A percentile compares a stretch with the other conserved stretches of the same genome.
Conservation (phyloP, 2,888 invertebrate genomes). For the Cerastis leucographa region DNA sequence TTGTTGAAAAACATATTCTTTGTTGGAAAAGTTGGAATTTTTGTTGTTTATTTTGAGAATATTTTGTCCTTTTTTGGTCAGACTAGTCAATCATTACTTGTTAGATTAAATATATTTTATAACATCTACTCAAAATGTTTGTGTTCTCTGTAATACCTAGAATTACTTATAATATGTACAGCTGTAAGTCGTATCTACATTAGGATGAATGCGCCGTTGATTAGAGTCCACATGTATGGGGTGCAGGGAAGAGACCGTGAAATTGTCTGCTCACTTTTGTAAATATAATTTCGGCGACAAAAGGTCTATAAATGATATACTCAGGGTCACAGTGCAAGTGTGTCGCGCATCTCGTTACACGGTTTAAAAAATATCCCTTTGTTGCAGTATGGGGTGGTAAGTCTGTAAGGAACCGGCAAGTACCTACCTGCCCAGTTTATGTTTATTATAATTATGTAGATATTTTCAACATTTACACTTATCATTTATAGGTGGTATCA, state of each 20-base stretch:
- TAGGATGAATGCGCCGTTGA: constrained; percentile 79
- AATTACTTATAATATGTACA: neutral
- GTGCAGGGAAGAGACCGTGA: constrained; percentile 90
- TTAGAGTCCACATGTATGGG: constrained; percentile 86
- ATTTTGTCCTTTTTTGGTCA: neutral
- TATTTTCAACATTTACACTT: neutral
- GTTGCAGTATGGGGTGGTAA: constrained; percentile 62
- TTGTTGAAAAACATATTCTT: neutral
- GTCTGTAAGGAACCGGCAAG: neutral
- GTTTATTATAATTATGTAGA: neutral
- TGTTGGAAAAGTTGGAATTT: neutral
- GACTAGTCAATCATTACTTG: neutral
- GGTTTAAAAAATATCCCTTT: constrained; percentile 80
- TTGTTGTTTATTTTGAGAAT: neutral
- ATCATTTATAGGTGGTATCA: neutral
- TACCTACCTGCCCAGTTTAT: neutral
- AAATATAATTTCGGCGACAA: constrained; percentile 91
- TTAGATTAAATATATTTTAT: neutral
- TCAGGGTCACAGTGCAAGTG: constrained; percentile 86
- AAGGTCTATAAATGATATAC: constrained; percentile 90
- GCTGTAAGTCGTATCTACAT: constrained; percentile 73
- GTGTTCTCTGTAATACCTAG: neutral
- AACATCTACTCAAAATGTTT: neutral
- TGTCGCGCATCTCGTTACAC: constrained; percentile 82
- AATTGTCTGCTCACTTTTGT: constrained; percentile 91